phyloP scores from a whole-genome alignment of 2,113 vertebrate genomes.

The Penelope pileata region DNA sequence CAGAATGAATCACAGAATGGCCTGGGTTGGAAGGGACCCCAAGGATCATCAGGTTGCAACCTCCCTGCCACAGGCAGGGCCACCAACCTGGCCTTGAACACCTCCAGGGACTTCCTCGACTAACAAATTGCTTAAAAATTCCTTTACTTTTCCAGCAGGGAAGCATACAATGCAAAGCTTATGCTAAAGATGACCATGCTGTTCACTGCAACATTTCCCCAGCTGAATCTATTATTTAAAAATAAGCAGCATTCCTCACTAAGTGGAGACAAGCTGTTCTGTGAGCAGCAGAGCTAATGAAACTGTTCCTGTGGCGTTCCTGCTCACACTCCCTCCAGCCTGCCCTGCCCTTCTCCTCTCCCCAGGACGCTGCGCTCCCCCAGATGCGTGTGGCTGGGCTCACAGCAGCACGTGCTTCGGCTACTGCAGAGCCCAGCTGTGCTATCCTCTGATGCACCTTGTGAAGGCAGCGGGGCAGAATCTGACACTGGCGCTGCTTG shows the following conservation, averaged over 20 bases:
- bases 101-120: too few relatives aligned
- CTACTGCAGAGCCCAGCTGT: not conserved
- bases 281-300: not conserved
- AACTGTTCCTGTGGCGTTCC: not conserved
- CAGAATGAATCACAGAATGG: too few relatives aligned
- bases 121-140: not conserved
- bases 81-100: too few relatives aligned
- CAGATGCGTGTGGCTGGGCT: fast-evolving
- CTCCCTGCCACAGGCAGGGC: too few relatives aligned
- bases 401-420: fast-evolving
- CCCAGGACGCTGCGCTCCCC: fast-evolving
- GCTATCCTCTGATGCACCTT: not conserved
- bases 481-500: not conserved
- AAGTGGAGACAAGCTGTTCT: not conserved
- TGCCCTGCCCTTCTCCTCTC: not conserved
- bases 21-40: too few relatives aligned
- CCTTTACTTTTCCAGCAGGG: not conserved
- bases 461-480: not conserved
- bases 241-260: not conserved
- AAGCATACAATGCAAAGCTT: not conserved
- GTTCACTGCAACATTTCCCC: not conserved
- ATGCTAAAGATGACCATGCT: not conserved
- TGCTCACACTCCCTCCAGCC: not conserved
- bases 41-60: too few relatives aligned
- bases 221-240: not conserved